A percentile compares a stretch with the other conserved stretches of the same genome.
Conservation (phyloP, 1,140 invertebrate genomes). For the Monomorium pharaonis region DNA sequence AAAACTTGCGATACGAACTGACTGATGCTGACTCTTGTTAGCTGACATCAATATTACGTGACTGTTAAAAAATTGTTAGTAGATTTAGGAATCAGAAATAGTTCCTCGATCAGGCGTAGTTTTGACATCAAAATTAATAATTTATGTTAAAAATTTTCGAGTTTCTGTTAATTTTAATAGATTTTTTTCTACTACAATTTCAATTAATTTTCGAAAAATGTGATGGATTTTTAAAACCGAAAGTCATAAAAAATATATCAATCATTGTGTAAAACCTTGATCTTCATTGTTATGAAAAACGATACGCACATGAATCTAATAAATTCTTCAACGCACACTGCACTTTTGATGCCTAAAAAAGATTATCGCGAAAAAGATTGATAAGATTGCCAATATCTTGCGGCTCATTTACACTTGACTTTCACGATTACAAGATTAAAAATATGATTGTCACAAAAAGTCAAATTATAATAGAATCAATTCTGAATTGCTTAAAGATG, state of each 20-base stretch:
- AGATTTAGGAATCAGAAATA: not conserved
- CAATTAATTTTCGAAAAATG: too few species aligned
- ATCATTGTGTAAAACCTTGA: not conserved
- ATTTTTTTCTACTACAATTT: too few species aligned
- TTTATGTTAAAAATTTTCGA: too few species aligned
- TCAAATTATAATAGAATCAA: too few species aligned
- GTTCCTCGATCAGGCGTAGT: too few species aligned
- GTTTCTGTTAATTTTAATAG: too few species aligned
- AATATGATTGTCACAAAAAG: too few species aligned
- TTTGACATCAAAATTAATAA: too few species aligned
- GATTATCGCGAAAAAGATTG: conserved; percentile 19
- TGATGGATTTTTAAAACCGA: not conserved
- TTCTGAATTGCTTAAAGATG: too few species aligned
- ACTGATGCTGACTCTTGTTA: not conserved
- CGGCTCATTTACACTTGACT: too few species aligned
- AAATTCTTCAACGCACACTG: not conserved
- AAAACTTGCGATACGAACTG: not conserved
- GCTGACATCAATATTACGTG: not conserved
- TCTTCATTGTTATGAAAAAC: not conserved
- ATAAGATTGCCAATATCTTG: too few species aligned
- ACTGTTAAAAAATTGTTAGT: not conserved
- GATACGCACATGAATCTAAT: not conserved
- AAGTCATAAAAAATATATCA: not conserved
- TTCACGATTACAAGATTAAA: too few species aligned
- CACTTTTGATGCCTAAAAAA: not conserved